Conservation (phyloP, 2,888 invertebrate species). For the Drosophila acutilabella region DNA sequence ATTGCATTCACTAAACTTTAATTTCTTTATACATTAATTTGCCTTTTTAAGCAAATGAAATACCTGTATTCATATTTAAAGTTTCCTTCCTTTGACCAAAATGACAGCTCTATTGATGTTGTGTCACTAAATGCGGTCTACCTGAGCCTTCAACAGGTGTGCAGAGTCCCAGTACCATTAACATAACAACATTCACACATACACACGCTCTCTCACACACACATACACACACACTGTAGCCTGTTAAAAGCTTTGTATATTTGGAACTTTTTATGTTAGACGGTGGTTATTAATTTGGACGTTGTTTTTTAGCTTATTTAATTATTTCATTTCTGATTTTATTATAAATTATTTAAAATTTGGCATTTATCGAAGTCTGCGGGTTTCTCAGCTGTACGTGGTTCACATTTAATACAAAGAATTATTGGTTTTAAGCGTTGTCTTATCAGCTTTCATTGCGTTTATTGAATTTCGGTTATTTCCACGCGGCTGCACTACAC, state of each 20-base stretch:
- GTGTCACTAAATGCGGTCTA: conserved; percentile 49
- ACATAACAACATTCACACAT: conserved; percentile 8
- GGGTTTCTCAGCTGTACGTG: conserved; percentile 11
- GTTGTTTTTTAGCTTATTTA: conserved; percentile 43
- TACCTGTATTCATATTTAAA: conserved; percentile 80
- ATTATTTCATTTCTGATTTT: conserved; percentile 22
- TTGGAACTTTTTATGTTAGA: conserved; percentile 27
- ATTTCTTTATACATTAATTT: not conserved
- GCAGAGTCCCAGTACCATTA: conserved; percentile 53
- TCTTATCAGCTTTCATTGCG: conserved; percentile 26
- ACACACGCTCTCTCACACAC: conserved; percentile 6
- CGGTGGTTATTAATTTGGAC: conserved; percentile 61
- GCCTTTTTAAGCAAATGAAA: not conserved
- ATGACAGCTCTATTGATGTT: conserved; percentile 27
- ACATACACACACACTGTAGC: conserved; percentile 1
- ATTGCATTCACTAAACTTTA: not conserved
- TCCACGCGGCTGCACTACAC: conserved; percentile 54
- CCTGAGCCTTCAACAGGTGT: conserved; percentile 66
- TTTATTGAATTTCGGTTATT: conserved; percentile 65
- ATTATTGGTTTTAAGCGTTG: conserved; percentile 4
- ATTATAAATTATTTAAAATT: conserved; percentile 47
- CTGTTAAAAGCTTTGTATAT: conserved; percentile 47
- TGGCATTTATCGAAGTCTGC: conserved; percentile 54
- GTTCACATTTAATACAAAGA: not conserved
- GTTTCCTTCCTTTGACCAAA: conserved; percentile 62